Evolutionary conservation across 1,140 invertebrate species (phyloP).

Genomic region (Bemisia tabaci): DNA sequence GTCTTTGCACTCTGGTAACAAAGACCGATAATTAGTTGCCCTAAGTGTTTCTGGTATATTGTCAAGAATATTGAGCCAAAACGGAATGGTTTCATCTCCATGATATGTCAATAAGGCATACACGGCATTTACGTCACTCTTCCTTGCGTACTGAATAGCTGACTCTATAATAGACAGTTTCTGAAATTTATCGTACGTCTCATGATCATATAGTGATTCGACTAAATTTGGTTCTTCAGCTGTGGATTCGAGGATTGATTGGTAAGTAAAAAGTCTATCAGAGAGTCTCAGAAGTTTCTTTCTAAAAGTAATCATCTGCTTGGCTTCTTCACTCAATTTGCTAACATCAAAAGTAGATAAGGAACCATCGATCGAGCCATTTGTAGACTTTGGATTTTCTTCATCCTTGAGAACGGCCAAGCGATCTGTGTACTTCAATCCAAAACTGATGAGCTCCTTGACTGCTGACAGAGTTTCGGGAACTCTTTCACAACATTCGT

Average conservation of each 20-base stretch:
- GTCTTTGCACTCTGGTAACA: neutral
- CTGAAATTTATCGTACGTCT: conserved; percentile 45
- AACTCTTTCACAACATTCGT: conserved; percentile 62
- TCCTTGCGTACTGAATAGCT: conserved; percentile 45
- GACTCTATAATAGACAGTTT: conserved; percentile 39
- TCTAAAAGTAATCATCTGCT: conserved; percentile 41
- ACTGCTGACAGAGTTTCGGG: conserved; percentile 57
- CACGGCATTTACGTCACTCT: conserved; percentile 41
- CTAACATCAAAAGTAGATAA: conserved; percentile 14
- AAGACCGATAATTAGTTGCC: conserved; percentile 45
- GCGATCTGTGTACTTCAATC: conserved; percentile 50
- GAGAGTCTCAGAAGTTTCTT: conserved; percentile 44
- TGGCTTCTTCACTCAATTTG: conserved; percentile 39
- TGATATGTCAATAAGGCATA: conserved; percentile 57
- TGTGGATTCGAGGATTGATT: conserved; percentile 30
- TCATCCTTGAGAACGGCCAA: conserved; percentile 32
- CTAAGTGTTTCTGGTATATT: conserved; percentile 62
- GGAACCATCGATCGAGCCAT: neutral
- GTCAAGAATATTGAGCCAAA: conserved; percentile 54
- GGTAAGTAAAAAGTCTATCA: conserved; percentile 49
- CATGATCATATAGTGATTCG: conserved; percentile 33
- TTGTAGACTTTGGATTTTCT: neutral
- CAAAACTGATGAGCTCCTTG: conserved; percentile 56
- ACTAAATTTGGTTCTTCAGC: neutral
- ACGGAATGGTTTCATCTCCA: conserved; percentile 42